phyloP scores from a whole-genome alignment of 2,113 vertebrate genomes.

The Rana temporaria region DNA sequence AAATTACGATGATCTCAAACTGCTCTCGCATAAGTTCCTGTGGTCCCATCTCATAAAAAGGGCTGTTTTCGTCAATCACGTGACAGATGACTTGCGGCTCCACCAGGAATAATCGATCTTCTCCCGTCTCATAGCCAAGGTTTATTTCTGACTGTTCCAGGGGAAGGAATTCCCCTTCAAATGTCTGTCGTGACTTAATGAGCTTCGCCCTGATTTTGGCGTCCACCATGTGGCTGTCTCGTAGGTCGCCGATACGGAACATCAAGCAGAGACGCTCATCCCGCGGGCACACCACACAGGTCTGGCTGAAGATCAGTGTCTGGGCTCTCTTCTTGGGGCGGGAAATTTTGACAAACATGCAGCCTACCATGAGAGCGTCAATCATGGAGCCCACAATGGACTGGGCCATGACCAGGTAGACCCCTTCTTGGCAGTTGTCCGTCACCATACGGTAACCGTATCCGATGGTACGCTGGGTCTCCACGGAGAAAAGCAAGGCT shows the following conservation, averaged over 20 bases:
- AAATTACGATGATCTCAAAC: conserved; percentile 96
- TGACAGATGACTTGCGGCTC: conserved; percentile 98
- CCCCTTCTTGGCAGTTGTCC: conserved; percentile 95
- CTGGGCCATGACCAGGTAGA: conserved; percentile 92
- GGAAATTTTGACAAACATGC: conserved; percentile 99
- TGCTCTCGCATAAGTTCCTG: conserved; percentile 89
- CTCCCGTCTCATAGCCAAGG: conserved; percentile 95
- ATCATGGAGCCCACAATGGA: conserved; percentile 98
- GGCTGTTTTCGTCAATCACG: conserved; percentile 95
- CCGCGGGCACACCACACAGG: conserved; percentile 94
- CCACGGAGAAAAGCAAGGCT: conserved; percentile 97
- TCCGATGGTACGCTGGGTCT: conserved; percentile 98
- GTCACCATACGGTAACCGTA: conserved; percentile 98
- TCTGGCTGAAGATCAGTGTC: conserved; percentile 96
- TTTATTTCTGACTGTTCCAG: conserved; percentile 98
- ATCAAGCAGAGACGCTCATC: conserved; percentile 96
- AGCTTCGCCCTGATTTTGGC: conserved; percentile 97
- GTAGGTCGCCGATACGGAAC: conserved; percentile 96
- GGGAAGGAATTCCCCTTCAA: conserved; percentile 98
- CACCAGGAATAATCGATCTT: conserved; percentile 96
- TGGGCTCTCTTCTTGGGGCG: conserved; percentile 98
- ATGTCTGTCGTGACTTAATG: conserved; percentile 98
- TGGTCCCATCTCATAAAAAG: conserved; percentile 97
- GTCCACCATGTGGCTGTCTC: conserved; percentile 98
- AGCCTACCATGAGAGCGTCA: conserved; percentile 99